These are phyloP conservation scores for Epistrophe grossulariae DNA, from an alignment of 2,888 invertebrate species.

Conservation along the genomic window DNA sequence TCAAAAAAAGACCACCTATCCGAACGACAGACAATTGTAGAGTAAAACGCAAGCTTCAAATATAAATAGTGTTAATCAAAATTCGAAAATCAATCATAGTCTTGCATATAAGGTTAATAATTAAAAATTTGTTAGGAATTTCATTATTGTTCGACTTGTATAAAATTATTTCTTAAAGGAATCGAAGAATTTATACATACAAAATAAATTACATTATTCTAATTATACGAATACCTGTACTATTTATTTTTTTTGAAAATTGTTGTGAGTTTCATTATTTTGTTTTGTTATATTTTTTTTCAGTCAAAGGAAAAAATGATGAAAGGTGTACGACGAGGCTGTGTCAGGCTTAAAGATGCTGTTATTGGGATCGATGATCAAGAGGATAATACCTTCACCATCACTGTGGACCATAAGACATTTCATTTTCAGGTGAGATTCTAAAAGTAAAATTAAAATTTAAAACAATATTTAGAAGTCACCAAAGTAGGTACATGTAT, in stretches of 20 bases:
- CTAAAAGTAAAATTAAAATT: not conserved
- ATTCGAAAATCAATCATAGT: conserved; percentile 45
- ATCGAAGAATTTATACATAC: not conserved
- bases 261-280: not conserved
- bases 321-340: conserved; percentile 97
- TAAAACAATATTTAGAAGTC: not conserved
- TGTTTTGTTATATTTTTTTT: not conserved
- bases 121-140: conserved; percentile 25
- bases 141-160: conserved; percentile 27
- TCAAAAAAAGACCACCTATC: conserved; percentile 45
- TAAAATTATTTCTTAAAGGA: not conserved
- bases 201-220: not conserved
- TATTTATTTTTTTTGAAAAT: not conserved
- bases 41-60: conserved; percentile 23
- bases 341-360: conserved; percentile 98
- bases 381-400: conserved; percentile 99
- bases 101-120: conserved; percentile 44
- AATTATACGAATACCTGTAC: not conserved
- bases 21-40: conserved; percentile 26
- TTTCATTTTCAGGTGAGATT: conserved; percentile 95
- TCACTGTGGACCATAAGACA: conserved; percentile 99
- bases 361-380: conserved; percentile 99
- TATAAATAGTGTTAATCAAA: conserved; percentile 25
- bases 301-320: conserved; percentile 99
- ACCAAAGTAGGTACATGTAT: not conserved